Evolutionary conservation across 1,140 invertebrate species (phyloP).

Genomic region (Apis laboriosa): DNA sequence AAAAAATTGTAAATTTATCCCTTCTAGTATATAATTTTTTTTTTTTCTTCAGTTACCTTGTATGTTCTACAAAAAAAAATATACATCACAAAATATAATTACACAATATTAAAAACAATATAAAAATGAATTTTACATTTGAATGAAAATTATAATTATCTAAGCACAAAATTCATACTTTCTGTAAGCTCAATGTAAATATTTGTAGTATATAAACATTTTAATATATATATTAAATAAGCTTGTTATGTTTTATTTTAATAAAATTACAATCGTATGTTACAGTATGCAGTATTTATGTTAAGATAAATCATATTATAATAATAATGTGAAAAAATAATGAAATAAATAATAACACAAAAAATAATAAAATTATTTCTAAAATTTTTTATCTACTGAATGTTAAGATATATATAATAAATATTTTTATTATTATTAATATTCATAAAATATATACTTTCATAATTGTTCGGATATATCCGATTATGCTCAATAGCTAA

Average conservation of each 20-base stretch:
- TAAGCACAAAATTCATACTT: constrained; percentile 48
- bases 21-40: neutral
- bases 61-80: neutral
- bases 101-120: constrained; percentile 30
- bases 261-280: constrained; percentile 44
- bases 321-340: constrained; percentile 28
- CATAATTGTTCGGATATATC: neutral
- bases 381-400: neutral
- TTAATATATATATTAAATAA: constrained; percentile 44
- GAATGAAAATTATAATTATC: constrained; percentile 48
- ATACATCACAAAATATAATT: neutral
- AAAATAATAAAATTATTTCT: constrained; percentile 46
- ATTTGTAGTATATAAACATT: constrained; percentile 54
- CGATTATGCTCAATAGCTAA: neutral
- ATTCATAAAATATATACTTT: neutral
- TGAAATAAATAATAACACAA: constrained; percentile 49
- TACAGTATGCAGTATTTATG: constrained; percentile 40
- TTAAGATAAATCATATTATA: constrained; percentile 15
- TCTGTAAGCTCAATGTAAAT: constrained; percentile 58
- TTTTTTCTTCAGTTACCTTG: neutral
- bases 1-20: neutral
- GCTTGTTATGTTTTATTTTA: constrained; percentile 54
- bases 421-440: too few species aligned
- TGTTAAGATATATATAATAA: too few species aligned
- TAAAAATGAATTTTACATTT: constrained; percentile 38